Conservation (phyloP, 2,797 vertebrate species). For the Phylloscopus collybita region DNA sequence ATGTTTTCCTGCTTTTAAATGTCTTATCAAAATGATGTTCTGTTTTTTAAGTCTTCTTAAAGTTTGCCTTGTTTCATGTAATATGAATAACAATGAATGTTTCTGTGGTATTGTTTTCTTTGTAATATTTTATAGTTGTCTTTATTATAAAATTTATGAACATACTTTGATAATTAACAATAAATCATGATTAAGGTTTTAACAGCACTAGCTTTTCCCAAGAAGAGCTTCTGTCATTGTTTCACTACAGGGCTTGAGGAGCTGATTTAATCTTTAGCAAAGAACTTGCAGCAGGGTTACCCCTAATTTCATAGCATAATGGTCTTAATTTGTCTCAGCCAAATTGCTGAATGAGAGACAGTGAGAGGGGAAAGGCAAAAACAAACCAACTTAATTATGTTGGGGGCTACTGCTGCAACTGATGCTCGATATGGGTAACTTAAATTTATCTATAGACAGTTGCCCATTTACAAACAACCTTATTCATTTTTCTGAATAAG, state of each 20-base stretch:
- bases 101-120: slow-evolving; percentile 64
- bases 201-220: slow-evolving; percentile 79
- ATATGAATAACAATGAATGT: slow-evolving; percentile 57
- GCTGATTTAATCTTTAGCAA: slow-evolving; percentile 40
- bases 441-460: not conserved
- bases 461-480: slow-evolving; percentile 8
- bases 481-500: slow-evolving; percentile 36
- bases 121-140: slow-evolving; percentile 55
- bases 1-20: slow-evolving; percentile 51
- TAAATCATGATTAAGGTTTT: slow-evolving; percentile 56
- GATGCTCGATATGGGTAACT: not conserved
- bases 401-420: not conserved
- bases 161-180: slow-evolving; percentile 32
- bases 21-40: slow-evolving; percentile 18
- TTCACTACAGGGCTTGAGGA: slow-evolving; percentile 82
- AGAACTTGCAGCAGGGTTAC: slow-evolving; percentile 29
- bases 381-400: not conserved
- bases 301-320: slow-evolving; percentile 15
- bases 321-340: not conserved
- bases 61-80: slow-evolving; percentile 65
- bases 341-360: not conserved
- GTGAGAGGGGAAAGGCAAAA: not conserved
- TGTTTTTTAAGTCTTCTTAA: slow-evolving; percentile 42
- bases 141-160: slow-evolving; percentile 22
- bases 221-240: slow-evolving; percentile 95